A percentile compares a stretch with the other conserved stretches of the same genome.
Conservation (phyloP, 1,140 invertebrate species). For the Ceratosolen fusciceps region DNA sequence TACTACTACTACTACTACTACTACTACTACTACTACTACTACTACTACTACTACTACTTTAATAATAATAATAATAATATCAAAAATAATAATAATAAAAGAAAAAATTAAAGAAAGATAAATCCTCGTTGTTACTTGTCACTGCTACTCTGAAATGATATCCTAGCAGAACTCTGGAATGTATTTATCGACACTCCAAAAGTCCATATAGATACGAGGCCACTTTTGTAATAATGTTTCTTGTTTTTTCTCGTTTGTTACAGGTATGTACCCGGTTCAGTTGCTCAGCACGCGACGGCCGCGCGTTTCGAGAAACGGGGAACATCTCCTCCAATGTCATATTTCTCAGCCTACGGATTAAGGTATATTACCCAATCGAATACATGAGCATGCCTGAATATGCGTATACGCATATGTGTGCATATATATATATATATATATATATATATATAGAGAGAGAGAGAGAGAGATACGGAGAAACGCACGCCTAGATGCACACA, state of each 20-base stretch:
- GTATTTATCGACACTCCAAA: neutral
- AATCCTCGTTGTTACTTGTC: too few species aligned
- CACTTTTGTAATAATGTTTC: conserved; percentile 1
- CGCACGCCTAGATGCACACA: conserved; percentile 10
- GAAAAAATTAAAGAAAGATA: too few species aligned
- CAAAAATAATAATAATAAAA: too few species aligned
- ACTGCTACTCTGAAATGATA: neutral
- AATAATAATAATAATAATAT: too few species aligned
- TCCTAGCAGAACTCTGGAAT: conserved; percentile 9
- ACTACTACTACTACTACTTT: too few species aligned
- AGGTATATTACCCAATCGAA: conserved; percentile 33
- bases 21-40: too few species aligned
- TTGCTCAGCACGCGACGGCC: conserved; percentile 25
- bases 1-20: too few species aligned
- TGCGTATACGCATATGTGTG: too few species aligned
- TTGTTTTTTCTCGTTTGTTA: conserved; percentile 52
- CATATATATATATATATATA: too few species aligned
- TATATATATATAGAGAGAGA: too few species aligned
- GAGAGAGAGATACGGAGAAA: too few species aligned
- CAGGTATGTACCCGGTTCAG: conserved; percentile 66
- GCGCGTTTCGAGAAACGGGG: conserved; percentile 33
- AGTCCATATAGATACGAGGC: neutral
- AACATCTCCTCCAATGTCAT: conserved; percentile 27
- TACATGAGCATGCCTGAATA: too few species aligned
- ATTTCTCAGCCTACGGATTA: conserved; percentile 29